A percentile compares a stretch with the other conserved stretches of the same genome.
Evolutionary conservation across 2,113 vertebrate genomes (phyloP).

Genomic region (Aegotheles bennettii): DNA sequence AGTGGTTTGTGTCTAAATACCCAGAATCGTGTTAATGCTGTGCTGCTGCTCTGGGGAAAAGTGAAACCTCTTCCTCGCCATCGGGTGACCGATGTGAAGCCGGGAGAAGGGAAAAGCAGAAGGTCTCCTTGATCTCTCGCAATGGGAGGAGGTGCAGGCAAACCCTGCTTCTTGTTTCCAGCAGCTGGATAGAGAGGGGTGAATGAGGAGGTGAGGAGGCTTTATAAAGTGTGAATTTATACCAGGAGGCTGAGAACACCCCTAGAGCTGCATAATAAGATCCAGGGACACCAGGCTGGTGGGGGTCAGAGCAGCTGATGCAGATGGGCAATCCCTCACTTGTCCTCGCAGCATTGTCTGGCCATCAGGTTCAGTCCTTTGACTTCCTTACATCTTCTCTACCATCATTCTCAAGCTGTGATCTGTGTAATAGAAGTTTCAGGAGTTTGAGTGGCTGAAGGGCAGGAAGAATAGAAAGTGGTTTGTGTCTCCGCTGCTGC

Average conservation of each 20-base stretch:
- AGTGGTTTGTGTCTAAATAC: conserved; percentile 55
- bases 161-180: background rate
- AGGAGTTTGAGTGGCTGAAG: background rate
- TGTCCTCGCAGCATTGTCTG: background rate
- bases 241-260: background rate
- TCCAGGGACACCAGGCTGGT: background rate
- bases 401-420: background rate
- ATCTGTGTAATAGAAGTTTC: background rate
- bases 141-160: background rate
- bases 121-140: background rate
- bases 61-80: background rate
- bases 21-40: background rate
- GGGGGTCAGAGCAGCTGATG: background rate
- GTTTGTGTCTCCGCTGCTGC: background rate
- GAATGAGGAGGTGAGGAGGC: background rate
- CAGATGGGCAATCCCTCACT: background rate
- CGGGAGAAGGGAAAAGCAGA: background rate
- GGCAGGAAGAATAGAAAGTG: background rate
- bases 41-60: conserved; percentile 35
- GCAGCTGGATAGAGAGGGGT: background rate
- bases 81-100: background rate
- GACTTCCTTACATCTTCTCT: background rate
- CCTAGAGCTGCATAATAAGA: background rate
- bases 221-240: background rate
- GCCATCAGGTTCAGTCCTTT: background rate